Evolutionary conservation across 2,113 vertebrate species (phyloP).

Genomic region (Xenopus laevis): DNA sequence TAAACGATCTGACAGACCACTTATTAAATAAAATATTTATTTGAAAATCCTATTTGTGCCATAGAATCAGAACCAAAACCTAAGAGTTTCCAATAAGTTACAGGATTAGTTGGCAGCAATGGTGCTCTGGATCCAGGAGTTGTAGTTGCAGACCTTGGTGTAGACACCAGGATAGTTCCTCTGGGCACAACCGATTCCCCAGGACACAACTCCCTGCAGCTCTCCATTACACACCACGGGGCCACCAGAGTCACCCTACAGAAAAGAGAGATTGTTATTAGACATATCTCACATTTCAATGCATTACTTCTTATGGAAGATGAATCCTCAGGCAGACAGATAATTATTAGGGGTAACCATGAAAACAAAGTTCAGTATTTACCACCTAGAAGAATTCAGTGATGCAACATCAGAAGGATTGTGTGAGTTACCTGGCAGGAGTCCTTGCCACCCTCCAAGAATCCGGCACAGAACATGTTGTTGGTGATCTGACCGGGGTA

Average conservation of each 20-base stretch:
- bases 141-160: conserved; percentile 73
- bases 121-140: conserved; percentile 66
- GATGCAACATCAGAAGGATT: neutral
- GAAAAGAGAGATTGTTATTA: neutral
- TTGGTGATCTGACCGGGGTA: conserved; percentile 28
- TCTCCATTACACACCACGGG: conserved; percentile 69
- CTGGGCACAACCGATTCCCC: conserved; percentile 76
- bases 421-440: conserved; percentile 53
- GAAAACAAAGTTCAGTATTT: too few relatives aligned
- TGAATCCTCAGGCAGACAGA: too few relatives aligned
- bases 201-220: conserved; percentile 81
- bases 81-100: too few relatives aligned
- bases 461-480: conserved; percentile 76
- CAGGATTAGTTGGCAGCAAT: conserved; percentile 57
- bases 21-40: too few relatives aligned
- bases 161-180: conserved; percentile 73
- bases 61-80: too few relatives aligned
- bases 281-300: too few relatives aligned
- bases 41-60: too few relatives aligned
- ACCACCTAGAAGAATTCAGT: too few relatives aligned
- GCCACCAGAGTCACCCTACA: conserved; percentile 76
- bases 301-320: too few relatives aligned
- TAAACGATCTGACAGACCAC: too few relatives aligned
- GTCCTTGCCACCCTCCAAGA: conserved; percentile 73
- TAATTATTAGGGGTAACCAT: too few relatives aligned